Evolutionary conservation across 2,797 vertebrate species (phyloP).

Genomic region (Muscicapa striata): DNA sequence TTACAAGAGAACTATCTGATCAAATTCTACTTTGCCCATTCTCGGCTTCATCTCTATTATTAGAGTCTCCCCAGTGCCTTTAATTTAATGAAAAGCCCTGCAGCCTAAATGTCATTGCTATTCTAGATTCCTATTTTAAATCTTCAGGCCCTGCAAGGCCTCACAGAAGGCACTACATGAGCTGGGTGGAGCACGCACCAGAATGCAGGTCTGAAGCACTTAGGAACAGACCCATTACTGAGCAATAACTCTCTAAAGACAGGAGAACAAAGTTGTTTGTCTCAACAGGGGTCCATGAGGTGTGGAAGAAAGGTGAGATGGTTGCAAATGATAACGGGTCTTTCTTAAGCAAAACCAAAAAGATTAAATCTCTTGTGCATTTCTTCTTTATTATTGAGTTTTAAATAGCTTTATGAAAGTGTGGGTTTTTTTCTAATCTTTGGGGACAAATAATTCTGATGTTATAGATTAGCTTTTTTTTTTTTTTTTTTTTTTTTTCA

Average conservation of each 20-base stretch:
- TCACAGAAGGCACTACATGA: background rate
- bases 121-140: constrained; percentile 40
- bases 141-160: background rate
- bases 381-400: background rate
- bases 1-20: constrained; percentile 52
- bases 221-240: background rate
- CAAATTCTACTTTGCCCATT: constrained; percentile 49
- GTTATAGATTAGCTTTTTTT: background rate
- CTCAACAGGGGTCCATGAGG: background rate
- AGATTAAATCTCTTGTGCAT: background rate
- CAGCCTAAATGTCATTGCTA: constrained; percentile 56
- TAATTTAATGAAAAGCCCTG: constrained; percentile 56
- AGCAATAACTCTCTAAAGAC: background rate
- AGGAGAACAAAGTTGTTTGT: background rate
- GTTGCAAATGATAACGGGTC: background rate
- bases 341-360: background rate
- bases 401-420: background rate
- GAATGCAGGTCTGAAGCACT: background rate
- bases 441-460: background rate
- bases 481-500: background rate
- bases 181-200: background rate
- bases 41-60: constrained; percentile 12
- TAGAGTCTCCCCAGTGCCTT: constrained; percentile 43
- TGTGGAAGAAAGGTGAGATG: background rate
- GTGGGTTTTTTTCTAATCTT: background rate